Base-by-base conservation (phyloP, 2,797 vertebrate species). In the Rhadinocentrus ornatus region DNA sequence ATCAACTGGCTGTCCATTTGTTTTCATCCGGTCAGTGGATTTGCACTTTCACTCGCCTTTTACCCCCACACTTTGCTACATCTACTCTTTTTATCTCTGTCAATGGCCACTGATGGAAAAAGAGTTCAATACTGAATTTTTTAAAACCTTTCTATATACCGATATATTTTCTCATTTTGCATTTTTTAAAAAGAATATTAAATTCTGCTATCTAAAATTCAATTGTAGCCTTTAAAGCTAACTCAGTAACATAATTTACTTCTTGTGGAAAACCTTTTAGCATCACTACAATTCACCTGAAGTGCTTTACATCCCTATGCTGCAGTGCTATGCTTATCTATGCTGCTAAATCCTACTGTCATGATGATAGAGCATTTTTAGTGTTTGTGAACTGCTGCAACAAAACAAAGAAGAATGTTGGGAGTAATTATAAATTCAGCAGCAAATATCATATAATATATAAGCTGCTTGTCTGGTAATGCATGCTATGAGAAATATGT, bases 1-100 rank as follows among this genome's bases (percentile, higher is more conserved):
- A 81, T 91, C 84, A 78, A 63, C 82, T 48, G 67, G 62, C 73
- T 77, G 85, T 78, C 77, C 81, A 84, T 89, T 86, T 86, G 76
- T 89, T 89, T 90, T 82, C 77, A 81, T 87, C 84, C 60, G 39
- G 48, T 78, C 44, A 34, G 16, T 69, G 62, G 78, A 72, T 73
- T 69, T 18, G 16, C 37, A 32, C 75, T 77, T 62, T 64, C 70
- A 48, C 56, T 74, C 81, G 81, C 80, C 77, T 75, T 68, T 74
- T 60, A 39, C 34, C 73, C 74, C 44, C 41, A 60, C 53, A 32
- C 61, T 69, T n/a, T 27, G 35, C 34, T 50, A 27, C n/a, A 22
- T 71, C 71, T 84, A 61, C 78, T 80, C 72, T 68, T 74, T 70
- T 73, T 74, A 80, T 66, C 31, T 35, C 16, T 72, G 10, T 71